These are phyloP conservation scores for Erebia aethiops DNA, from an alignment of 2,888 invertebrate species.

Conservation along the genomic window DNA sequence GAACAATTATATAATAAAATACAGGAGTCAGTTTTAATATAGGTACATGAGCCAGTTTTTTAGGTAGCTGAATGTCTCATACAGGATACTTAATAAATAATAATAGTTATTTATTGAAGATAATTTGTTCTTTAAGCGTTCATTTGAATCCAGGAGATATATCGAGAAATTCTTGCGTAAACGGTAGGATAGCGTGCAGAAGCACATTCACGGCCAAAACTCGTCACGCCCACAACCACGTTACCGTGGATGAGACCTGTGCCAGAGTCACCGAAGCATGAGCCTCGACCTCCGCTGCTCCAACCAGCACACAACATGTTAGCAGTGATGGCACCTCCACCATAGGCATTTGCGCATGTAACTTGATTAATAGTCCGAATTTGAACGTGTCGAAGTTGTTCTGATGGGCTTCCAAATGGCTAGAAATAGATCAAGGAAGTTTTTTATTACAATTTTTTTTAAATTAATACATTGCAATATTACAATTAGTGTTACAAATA, in stretches of 20 bases:
- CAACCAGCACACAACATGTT: constrained; percentile 59
- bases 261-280: neutral
- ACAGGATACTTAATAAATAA: neutral
- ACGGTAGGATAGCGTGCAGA: neutral
- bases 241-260: neutral
- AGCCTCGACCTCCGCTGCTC: constrained; percentile 50
- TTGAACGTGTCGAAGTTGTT: constrained; percentile 52
- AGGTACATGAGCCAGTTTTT: neutral
- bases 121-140: constrained; percentile 6
- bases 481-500: no score
- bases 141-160: constrained; percentile 1
- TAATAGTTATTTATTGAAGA: neutral
- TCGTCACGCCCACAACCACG: neutral
- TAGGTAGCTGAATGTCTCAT: neutral
- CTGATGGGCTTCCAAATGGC: constrained; percentile 42
- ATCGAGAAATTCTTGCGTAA: constrained; percentile 9
- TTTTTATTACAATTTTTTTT: neutral
- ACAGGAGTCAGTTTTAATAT: neutral
- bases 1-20: neutral
- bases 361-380: constrained; percentile 52
- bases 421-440: neutral
- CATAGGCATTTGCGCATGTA: constrained; percentile 49
- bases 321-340: constrained; percentile 43
- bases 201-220: neutral
- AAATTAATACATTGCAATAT: no score